Base-by-base conservation (phyloP, 2,797 vertebrate genomes). In the Luscinia megarhynchos region DNA sequence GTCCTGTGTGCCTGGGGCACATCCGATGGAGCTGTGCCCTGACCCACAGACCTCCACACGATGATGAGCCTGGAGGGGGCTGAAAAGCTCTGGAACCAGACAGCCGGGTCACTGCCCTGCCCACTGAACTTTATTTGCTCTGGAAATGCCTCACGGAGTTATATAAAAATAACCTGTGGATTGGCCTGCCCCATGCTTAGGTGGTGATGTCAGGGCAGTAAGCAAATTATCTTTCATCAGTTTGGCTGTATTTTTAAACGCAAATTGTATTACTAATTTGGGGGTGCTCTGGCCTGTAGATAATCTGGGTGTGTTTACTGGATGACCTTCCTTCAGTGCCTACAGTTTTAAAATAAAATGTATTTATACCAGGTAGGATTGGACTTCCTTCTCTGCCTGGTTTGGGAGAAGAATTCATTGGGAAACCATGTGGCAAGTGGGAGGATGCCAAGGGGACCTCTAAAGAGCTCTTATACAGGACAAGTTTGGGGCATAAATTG, bases 191-290 rank as follows among this genome's bases (percentile, higher is more conserved):
- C 91, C 75, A 61, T 75, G 95, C 90, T 94, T 88, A 43, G 77
- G 66, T 75, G 86, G 86, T 97, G 97, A 96, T 92, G 95, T 96
- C 94, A 96, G 87, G 38, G 67, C 84, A 82, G 38, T 21, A 80
- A 95, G 96, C 77, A 96, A 95, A 93, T 93, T 72, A 76, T 93
- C 95, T 96, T 93, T 97, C 97, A 96, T 92, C 84, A 86, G 90
- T 90, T 89, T 79, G 93, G 83, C 85, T 95, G 90, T 96, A 96
- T 96, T 97, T 97, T 96, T 96, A 97, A 97, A 97, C 70, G 87
- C 0, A 3, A 97, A 95, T 90, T 93, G 95, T 94, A 84, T 87
- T 87, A 90, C 95, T 97, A 96, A 97, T 96, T 94, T 96, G 92
- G 91, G 95, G 95, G 95, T 94, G 89, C 85, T 86, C 83, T 68